Evolutionary conservation across 2,113 vertebrate species (phyloP).

Genomic region (Zapus hudsonius): DNA sequence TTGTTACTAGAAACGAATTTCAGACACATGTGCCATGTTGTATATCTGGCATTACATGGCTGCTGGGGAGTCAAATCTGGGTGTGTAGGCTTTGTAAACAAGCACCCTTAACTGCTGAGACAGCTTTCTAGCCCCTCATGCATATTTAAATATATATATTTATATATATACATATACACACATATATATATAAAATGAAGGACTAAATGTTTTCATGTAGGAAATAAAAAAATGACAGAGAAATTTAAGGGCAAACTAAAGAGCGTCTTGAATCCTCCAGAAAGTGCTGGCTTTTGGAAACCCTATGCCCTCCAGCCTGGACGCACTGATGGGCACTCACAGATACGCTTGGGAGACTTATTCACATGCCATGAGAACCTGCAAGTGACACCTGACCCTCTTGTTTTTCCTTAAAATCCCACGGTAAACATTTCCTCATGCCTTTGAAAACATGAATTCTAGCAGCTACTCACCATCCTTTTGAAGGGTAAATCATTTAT

Average conservation of each 20-base stretch:
- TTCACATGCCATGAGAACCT: fast-evolving
- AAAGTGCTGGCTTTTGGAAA: not conserved
- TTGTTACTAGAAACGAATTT: too few species aligned
- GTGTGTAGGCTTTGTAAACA: too few species aligned
- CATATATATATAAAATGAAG: not conserved
- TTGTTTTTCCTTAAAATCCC: not conserved
- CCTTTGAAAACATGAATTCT: not conserved
- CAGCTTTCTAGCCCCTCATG: too few species aligned
- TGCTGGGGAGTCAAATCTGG: too few species aligned
- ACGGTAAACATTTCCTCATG: not conserved
- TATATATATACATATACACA: too few species aligned
- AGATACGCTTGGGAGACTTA: too few species aligned
- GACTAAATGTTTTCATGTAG: not conserved
- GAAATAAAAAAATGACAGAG: not conserved
- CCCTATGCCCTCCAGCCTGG: not conserved
- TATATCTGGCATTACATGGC: too few species aligned
- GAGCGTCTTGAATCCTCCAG: not conserved
- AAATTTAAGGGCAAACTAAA: not conserved
- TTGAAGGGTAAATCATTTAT: not conserved
- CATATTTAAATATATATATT: too few species aligned
- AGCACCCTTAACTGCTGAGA: too few species aligned
- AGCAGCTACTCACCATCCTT: not conserved
- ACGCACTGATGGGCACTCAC: not conserved
- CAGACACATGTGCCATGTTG: too few species aligned
- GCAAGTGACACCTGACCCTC: fast-evolving